Evolutionary conservation across 2,113 vertebrate genomes (phyloP), one percentile per base, ranked within the genome.

Genomic region (Hyperopisus bebe): DNA sequence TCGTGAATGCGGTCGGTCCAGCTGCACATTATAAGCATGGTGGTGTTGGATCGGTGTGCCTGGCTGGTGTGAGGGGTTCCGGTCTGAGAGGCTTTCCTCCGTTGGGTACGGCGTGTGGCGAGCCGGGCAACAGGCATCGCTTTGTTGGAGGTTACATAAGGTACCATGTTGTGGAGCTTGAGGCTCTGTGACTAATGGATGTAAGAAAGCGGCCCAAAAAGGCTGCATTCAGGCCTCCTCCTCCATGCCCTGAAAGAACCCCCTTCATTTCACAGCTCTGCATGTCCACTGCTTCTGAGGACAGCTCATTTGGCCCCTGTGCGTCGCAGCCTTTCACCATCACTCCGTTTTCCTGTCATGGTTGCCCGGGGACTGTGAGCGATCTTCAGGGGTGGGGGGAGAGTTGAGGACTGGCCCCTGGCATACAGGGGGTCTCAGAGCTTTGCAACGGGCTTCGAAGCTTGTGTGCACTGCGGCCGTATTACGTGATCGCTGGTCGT

Each of bases 101-200:
- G 3, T 50, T 13, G 83, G 47, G n/a, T 27, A 80, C 13, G 35
- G 35, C 74, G 10, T 87, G 85, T 35, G 47, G 27, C 13, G 13
- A 24, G n/a, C 50, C 5, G 10, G n/a, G n/a, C 44, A n/a, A 88
- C 87, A 88, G 39, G 55, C 87, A 21, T 19, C 2, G 8, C 87
- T 66, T 88, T 87, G 85, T 87, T 87, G 24, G 15, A 39, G 35
- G 53, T 62, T 88, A 66, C 53, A 62, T 88, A 88, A 62, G 55
- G 39, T 46, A 42, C 87, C 87, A 88, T 46, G 87, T 66, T 44
- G 51, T 62, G 48, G 27, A 66, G 86, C 55, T 48, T 31, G 42
- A 74, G 87, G 5, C 42, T 9, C 58, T 88, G n/a, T 88, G 58
- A 88, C 87, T 74, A 42, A 47, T 88, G 62, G 58, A 48, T 27